These are phyloP conservation scores for Plagodis dolabraria DNA, from an alignment of 2,888 invertebrate genomes.

Conservation along the genomic window DNA sequence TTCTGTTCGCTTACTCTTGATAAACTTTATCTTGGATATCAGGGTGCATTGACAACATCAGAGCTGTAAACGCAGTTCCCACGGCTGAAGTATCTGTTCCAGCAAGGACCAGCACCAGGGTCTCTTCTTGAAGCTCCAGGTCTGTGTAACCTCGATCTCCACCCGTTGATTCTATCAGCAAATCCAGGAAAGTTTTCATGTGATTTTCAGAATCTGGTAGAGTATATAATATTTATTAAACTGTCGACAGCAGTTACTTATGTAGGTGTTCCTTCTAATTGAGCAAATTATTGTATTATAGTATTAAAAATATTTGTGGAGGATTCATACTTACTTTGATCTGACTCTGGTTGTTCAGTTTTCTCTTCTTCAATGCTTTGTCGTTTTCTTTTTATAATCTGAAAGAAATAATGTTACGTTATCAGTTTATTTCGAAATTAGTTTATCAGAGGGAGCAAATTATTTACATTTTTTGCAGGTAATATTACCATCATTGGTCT, in stretches of 20 bases:
- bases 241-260: no score
- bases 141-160: conserved; percentile 35
- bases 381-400: conserved; percentile 30
- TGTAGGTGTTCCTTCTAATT: no score
- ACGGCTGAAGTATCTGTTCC: conserved; percentile 51
- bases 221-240: no score
- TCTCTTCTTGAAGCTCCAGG: conserved; percentile 47
- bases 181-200: conserved; percentile 28
- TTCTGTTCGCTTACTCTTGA: conserved; percentile 45
- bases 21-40: conserved; percentile 53
- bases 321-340: conserved; percentile 14
- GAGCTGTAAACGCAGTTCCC: conserved; percentile 39
- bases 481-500: no score
- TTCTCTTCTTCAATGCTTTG: conserved; percentile 18
- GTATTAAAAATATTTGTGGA: background rate
- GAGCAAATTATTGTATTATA: no score
- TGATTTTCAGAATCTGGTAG: conserved; percentile 14
- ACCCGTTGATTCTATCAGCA: conserved; percentile 37
- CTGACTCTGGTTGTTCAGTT: conserved; percentile 8
- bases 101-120: conserved; percentile 41
- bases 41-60: conserved; percentile 47
- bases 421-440: background rate
- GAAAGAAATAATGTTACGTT: background rate
- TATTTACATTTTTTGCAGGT: no score
- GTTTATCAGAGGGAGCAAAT: background rate